Base-by-base conservation (phyloP, 1,140 invertebrate species). In the Drosophila hydei region DNA sequence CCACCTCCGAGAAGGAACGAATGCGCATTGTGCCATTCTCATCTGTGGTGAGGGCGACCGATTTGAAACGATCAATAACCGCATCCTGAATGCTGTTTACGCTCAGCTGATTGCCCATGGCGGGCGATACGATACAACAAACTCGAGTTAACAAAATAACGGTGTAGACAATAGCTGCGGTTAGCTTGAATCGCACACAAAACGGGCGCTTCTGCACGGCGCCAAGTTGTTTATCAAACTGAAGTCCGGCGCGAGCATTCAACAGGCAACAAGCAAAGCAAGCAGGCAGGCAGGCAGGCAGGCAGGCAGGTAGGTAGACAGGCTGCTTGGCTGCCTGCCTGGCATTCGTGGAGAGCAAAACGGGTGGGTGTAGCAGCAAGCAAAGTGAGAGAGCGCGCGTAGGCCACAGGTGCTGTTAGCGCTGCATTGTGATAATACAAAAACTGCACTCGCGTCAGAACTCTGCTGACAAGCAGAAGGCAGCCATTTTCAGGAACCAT, bases 51-150 rank as follows among this genome's bases (percentile, higher is more conserved):
- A 90, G 27, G 5, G 89, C 85, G 19, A 90, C 85, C 36, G 89
- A 89, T 43, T 84, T 85, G 47, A 90, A 90, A 64, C 89, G 89
- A 75, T 90, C 89, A 56, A 90, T 87, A 65, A 90, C 78, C 69
- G 89, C 84, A 63, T 79, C 89, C 69, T 90, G 89, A 21, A 90
- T 68, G 56, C 81, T 78, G 59, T 78, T 90, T 43, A 90, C 80
- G 61, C 75, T 89, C 72, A 90, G 72, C 55, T 89, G 81, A 72
- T 90, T 90, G 68, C 89, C 89, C 89, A 90, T 90, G 25, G 43
- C 38, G 67, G 52, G 60, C 42, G 18, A 14, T 6, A 45, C 33
- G 33, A 7, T 9, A 9, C 25, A 42, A 5, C 36, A 42, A 14
- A 55, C 40, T 38, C 19, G 43, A 36, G 52, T 14, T 67, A 43